Evolutionary conservation across 1,140 invertebrate species (phyloP), one percentile per base, ranked within the genome.

Genomic region (Zelostemma sp.): DNA sequence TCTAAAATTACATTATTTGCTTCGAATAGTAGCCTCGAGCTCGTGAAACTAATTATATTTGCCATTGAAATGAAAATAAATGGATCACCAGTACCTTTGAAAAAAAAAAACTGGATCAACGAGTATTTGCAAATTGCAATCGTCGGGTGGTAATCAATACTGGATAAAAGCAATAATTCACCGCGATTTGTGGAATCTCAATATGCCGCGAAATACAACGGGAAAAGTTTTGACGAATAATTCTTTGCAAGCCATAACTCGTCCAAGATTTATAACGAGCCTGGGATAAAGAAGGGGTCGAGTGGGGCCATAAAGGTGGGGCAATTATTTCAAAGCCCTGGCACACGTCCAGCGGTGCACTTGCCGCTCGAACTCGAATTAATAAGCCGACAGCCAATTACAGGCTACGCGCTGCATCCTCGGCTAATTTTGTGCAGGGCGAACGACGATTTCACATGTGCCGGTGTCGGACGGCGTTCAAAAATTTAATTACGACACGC

Each of bases 331-430:
- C 43, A 18, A 45, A 12, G 14, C 2, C 16, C 48, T 71, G 68
- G 58, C 68, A 18, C 14, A 0, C 1, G 1, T 62, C 62, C 63
- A 71, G 25, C 47, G 6, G 33, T 12, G 15, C 45, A 17, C 9
- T 47, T 31, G 48, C 33, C 61, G 41, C 48, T 56, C 28, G 21
- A 58, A 66, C 58, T 62, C 50, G 19, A 71, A 71, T 71, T 62
- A 71, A 66, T 71, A 55, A 71, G 49, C 50, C 28, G 41, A 43
- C 19, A 28, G 45, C 55, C 28, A 64, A 64, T 69, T 64, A 59
- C 58, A 18, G 18, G 12, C 50, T 6, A 18, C 60, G 18, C 14
- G 15, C 17, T 15, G 41, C 15, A 47, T 47, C 12, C 45, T 21
- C 18, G 45, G 19, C 19, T 18, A 18, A 47, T 47, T 47, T 9